Conservation (phyloP, 2,888 invertebrate genomes). For the Pycnomerus fuliginosus region DNA sequence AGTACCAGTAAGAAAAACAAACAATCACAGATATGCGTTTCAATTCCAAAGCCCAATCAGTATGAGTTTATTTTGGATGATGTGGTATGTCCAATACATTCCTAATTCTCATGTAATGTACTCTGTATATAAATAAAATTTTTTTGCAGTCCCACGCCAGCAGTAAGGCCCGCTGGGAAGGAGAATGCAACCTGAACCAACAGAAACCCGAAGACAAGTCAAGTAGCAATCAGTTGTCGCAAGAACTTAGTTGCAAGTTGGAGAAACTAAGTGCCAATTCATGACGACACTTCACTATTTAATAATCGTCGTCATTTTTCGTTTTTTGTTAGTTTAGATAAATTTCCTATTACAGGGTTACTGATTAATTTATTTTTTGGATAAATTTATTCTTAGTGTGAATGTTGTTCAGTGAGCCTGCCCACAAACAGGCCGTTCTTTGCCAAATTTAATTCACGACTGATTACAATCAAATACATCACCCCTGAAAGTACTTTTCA, state of each 20-base stretch:
- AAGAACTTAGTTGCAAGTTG: slow-evolving; percentile 57
- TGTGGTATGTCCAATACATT: too few relatives aligned
- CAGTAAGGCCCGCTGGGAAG: slow-evolving; percentile 71
- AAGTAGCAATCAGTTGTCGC: slow-evolving; percentile 43
- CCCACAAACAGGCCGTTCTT: not conserved
- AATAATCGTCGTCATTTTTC: slow-evolving; percentile 28
- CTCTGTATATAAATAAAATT: slow-evolving; percentile 13
- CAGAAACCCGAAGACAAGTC: slow-evolving; percentile 10
- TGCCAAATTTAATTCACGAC: not conserved
- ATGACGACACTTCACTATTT: slow-evolving; percentile 54
- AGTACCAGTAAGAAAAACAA: too few relatives aligned
- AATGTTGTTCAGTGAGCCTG: not conserved
- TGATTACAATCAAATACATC: slow-evolving; percentile 3
- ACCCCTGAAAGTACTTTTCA: too few relatives aligned
- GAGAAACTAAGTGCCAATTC: slow-evolving; percentile 57
- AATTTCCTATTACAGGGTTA: slow-evolving; percentile 5
- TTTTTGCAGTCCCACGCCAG: slow-evolving; percentile 67
- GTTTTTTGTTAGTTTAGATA: not conserved
- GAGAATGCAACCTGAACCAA: slow-evolving; percentile 57
- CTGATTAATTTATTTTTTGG: slow-evolving; percentile 13
- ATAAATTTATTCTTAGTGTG: not conserved
- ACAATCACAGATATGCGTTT: too few relatives aligned
- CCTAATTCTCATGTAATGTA: too few relatives aligned
- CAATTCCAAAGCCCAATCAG: too few relatives aligned
- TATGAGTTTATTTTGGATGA: too few relatives aligned